Percentiles rank a stretch among this genome's conserved stretches.
These are phyloP conservation scores for Pachycephus smyrnensis DNA, from an alignment of 2,888 invertebrate species.

Conservation along the genomic window DNA sequence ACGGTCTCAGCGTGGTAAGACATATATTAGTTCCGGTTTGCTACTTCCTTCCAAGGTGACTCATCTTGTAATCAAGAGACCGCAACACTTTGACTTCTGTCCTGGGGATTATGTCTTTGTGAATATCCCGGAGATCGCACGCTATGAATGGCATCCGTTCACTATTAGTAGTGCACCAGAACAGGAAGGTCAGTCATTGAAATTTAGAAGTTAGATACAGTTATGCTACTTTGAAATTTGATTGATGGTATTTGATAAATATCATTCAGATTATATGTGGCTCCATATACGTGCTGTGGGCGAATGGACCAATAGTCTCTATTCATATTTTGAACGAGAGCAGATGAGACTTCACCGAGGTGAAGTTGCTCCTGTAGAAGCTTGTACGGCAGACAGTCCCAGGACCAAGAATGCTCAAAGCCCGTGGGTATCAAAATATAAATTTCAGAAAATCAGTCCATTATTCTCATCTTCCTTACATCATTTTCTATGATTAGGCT, in stretches of 20 bases:
- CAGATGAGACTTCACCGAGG: constrained; percentile 80
- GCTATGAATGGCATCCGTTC: constrained; percentile 97
- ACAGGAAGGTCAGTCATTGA: constrained; percentile 76
- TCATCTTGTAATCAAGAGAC: constrained; percentile 89
- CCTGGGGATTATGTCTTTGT: constrained; percentile 96
- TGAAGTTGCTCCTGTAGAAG: constrained; percentile 69
- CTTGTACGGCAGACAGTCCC: constrained; percentile 30
- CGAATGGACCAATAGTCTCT: constrained; percentile 92
- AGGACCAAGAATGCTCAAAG: not conserved
- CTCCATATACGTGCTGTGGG: constrained; percentile 93
- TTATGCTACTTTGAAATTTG: not conserved
- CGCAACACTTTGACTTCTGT: constrained; percentile 86
- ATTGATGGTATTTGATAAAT: not conserved
- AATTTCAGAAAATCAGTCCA: not conserved
- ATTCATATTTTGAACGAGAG: constrained; percentile 86
- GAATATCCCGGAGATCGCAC: constrained; percentile 91
- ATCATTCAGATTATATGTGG: constrained; percentile 84
- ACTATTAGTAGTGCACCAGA: constrained; percentile 97
- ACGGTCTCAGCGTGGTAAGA: constrained; percentile 80
- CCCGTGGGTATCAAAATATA: not conserved
- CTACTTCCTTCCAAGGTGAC: constrained; percentile 91
- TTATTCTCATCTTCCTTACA: not conserved
- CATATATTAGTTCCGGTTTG: constrained; percentile 89
- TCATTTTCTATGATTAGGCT: not conserved
- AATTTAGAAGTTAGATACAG: not conserved